Conservation (phyloP, 2,888 invertebrate genomes). For the Gymnosoma rotundatum region DNA sequence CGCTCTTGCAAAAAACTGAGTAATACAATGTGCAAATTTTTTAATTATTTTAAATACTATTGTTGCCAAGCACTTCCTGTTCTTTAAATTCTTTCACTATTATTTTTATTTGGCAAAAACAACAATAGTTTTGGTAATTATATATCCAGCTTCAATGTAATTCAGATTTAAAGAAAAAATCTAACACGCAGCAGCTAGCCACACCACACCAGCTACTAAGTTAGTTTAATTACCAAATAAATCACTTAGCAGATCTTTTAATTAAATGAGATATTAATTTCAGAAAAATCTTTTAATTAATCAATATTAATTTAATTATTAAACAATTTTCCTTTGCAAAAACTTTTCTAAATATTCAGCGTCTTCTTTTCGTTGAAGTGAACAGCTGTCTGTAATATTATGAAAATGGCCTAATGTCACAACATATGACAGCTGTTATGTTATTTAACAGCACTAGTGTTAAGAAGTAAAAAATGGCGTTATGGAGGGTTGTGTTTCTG, state of each 20-base stretch:
- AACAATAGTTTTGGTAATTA: background rate
- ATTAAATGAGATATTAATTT: background rate
- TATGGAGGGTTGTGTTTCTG: no score
- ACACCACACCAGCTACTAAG: no score
- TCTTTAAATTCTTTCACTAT: background rate
- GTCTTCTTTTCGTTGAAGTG: conserved; percentile 20
- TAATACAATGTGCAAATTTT: background rate
- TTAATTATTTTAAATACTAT: background rate
- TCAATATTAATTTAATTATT: background rate
- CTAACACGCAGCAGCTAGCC: no score
- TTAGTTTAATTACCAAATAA: background rate
- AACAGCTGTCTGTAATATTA: conserved; percentile 37
- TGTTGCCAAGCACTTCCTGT: conserved; percentile 49
- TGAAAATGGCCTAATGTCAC: conserved; percentile 25
- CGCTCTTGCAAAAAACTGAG: no score
- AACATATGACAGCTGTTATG: conserved; percentile 11
- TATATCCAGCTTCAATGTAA: no score
- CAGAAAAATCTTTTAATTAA: background rate
- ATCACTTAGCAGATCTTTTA: background rate
- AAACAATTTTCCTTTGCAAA: conserved; percentile 4
- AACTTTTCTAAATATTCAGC: conserved; percentile 9
- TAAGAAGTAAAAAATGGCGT: background rate
- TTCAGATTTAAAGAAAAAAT: no score
- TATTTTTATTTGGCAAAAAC: background rate
- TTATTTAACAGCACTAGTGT: conserved; percentile 20